Evolutionary conservation across 2,888 invertebrate genomes (phyloP).

Genomic region (Formica aserva): DNA sequence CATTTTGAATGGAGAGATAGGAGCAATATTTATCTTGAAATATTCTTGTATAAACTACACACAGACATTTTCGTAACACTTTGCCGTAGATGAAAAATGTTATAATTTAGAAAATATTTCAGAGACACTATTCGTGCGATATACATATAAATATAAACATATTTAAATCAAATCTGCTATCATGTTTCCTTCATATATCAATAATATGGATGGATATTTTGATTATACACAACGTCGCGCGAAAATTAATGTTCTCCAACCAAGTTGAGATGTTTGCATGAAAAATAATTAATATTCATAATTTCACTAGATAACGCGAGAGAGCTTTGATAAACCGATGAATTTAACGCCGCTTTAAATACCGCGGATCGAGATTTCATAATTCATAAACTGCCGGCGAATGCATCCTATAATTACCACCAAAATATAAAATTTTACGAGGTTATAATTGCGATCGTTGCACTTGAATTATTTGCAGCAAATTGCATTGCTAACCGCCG

Average conservation of each 20-base stretch:
- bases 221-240: not conserved
- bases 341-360: slow-evolving; percentile 32
- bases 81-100: not conserved
- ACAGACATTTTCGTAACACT: not conserved
- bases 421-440: slow-evolving; percentile 29
- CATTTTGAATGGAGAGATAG: not conserved
- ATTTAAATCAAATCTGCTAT: not conserved
- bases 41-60: not conserved
- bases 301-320: slow-evolving; percentile 18
- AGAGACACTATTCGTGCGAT: not conserved
- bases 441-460: slow-evolving; percentile 28
- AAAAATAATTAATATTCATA: slow-evolving; percentile 27
- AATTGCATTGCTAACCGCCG: slow-evolving; percentile 36
- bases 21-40: not conserved
- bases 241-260: slow-evolving; percentile 3
- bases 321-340: slow-evolving; percentile 12
- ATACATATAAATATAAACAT: not conserved
- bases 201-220: not conserved
- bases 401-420: slow-evolving; percentile 12
- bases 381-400: slow-evolving; percentile 26
- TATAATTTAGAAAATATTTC: not conserved
- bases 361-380: slow-evolving; percentile 19
- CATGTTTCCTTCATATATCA: not conserved
- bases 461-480: slow-evolving; percentile 46
- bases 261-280: not conserved